phyloP scores from a whole-genome alignment of 2,113 vertebrate genomes.

The Malurus cyaneus region DNA sequence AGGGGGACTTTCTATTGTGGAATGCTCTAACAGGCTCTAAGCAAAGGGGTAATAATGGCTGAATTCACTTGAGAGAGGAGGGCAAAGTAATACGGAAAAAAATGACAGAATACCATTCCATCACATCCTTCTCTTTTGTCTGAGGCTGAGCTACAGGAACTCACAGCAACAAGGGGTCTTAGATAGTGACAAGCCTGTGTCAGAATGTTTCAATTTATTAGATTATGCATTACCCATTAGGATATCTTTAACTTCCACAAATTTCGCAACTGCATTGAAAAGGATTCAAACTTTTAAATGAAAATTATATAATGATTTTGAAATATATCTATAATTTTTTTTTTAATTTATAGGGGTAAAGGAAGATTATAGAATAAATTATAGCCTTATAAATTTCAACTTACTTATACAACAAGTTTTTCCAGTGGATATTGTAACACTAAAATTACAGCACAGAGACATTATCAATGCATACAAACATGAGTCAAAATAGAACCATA shows the following conservation, averaged over 20 bases:
- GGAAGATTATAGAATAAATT: constrained; percentile 38
- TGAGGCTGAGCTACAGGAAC: constrained; percentile 35
- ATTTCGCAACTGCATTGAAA: not conserved
- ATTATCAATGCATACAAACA: constrained; percentile 63
- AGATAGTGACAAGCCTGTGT: constrained; percentile 16
- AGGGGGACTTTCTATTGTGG: constrained; percentile 47
- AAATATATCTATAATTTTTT: constrained; percentile 38
- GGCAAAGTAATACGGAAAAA: constrained; percentile 8
- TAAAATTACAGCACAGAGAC: constrained; percentile 47
- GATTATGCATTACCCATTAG: not conserved
- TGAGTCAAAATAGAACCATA: constrained; percentile 67
- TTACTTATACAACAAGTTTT: constrained; percentile 38
- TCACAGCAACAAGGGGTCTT: constrained; percentile 41
- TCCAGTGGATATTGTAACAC: constrained; percentile 55
- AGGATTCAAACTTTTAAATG: constrained; percentile 34
- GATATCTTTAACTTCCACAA: constrained; percentile 26
- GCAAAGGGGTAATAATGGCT: constrained; percentile 42
- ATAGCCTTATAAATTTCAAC: constrained; percentile 55
- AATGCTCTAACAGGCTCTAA: constrained; percentile 28
- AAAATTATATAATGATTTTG: constrained; percentile 27
- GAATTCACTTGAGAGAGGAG: constrained; percentile 49
- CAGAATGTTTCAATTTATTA: constrained; percentile 36
- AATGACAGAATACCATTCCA: constrained; percentile 39
- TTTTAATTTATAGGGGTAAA: constrained; percentile 34
- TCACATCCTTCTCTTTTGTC: constrained; percentile 56